Evolutionary conservation across 2,888 invertebrate genomes (phyloP).

Genomic region (Dasysyrphus albostriatus): DNA sequence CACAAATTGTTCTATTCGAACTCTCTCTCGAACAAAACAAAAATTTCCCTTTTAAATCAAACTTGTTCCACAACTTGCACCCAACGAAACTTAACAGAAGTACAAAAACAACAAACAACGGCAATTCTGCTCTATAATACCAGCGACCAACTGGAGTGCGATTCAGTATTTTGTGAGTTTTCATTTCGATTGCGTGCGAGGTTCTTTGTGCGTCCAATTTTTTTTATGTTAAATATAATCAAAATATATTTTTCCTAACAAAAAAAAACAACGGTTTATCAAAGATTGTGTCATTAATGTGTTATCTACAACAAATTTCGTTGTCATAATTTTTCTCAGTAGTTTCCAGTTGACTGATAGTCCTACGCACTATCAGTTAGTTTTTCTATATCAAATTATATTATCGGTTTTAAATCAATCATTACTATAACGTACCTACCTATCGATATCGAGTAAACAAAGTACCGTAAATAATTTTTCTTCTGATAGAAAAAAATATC

Average conservation of each 20-base stretch:
- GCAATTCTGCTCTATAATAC: conserved; percentile 58
- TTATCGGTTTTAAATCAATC: conserved; percentile 34
- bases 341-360: conserved; percentile 23
- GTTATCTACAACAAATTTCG: conserved; percentile 39
- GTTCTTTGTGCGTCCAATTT: conserved; percentile 22
- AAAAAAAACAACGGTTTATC: conserved; percentile 31
- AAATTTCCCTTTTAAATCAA: conserved; percentile 21
- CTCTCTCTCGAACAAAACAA: not conserved
- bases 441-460: conserved; percentile 33
- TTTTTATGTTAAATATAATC: conserved; percentile 14
- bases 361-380: conserved; percentile 10
- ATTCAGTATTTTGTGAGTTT: conserved; percentile 68
- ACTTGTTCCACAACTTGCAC: conserved; percentile 18
- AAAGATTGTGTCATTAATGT: conserved; percentile 39
- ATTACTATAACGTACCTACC: not conserved
- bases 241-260: conserved; percentile 9
- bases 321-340: conserved; percentile 24
- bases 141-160: conserved; percentile 43
- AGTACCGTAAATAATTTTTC: conserved; percentile 12
- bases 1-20: not conserved
- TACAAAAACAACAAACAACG: conserved; percentile 24
- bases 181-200: conserved; percentile 44
- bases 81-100: not conserved
- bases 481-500: not conserved
- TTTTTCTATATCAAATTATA: not conserved